phyloP scores from a whole-genome alignment of 2,797 vertebrate species.

The Mallotus villosus region DNA sequence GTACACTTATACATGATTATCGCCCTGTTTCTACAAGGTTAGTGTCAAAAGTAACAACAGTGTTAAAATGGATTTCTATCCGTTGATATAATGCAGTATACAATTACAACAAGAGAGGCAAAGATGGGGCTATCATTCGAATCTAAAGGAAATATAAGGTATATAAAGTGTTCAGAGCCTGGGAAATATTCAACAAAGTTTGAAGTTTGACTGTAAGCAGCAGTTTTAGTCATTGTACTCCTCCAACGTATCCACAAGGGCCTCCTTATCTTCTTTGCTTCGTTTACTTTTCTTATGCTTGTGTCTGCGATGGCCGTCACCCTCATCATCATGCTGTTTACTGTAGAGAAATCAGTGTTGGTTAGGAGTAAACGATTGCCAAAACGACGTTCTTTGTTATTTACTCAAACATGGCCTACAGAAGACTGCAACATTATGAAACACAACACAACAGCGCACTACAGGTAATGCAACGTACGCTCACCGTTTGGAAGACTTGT shows the following conservation, averaged over 20 bases:
- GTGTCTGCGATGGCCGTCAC: conserved; percentile 73
- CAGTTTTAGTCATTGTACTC: conserved; percentile 61
- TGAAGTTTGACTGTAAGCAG: conserved; percentile 34
- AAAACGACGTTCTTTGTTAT: too few species aligned
- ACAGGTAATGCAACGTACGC: conserved; percentile 1
- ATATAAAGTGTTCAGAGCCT: not conserved
- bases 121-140: not conserved
- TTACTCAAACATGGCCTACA: too few species aligned
- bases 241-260: conserved; percentile 50
- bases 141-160: not conserved
- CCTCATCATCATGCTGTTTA: conserved; percentile 74
- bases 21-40: not conserved
- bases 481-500: conserved; percentile 70
- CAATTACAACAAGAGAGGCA: not conserved
- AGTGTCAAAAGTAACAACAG: not conserved
- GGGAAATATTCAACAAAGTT: conserved; percentile 1
- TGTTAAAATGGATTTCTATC: not conserved
- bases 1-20: not conserved
- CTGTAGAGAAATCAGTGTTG: conserved; percentile 40
- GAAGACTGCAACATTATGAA: too few species aligned
- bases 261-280: conserved; percentile 72
- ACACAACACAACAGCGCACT: too few species aligned
- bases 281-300: conserved; percentile 79
- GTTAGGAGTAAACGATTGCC: too few species aligned
- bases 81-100: not conserved